Percentiles rank a stretch among this genome's conserved stretches.
These are phyloP conservation scores for Caenorhabditis sp. DNA, from an alignment of 2,888 invertebrate genomes.

Conservation along the genomic window DNA sequence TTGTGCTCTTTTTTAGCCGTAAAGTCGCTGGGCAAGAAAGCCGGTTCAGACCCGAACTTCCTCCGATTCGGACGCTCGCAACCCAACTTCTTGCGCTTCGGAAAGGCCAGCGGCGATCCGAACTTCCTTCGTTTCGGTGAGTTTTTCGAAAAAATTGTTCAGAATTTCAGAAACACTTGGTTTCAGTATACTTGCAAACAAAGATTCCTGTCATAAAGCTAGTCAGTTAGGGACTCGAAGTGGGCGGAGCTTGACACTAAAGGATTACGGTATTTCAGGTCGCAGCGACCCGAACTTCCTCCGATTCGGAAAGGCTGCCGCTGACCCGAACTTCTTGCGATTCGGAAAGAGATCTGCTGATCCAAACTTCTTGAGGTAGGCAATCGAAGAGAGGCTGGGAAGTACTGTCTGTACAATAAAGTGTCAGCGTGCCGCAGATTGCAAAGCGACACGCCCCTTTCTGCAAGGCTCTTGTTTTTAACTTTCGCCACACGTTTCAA, in stretches of 20 bases:
- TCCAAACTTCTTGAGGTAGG: constrained; percentile 79
- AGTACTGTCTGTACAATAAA: no score
- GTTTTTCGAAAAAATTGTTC: constrained; percentile 13
- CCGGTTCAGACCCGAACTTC: constrained; percentile 80
- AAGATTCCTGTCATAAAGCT: constrained; percentile 47
- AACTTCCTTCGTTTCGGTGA: constrained; percentile 80
- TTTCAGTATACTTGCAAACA: constrained; percentile 53
- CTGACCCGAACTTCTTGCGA: constrained; percentile 82
- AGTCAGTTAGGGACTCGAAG: constrained; percentile 46
- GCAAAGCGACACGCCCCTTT: no score
- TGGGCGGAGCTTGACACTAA: background rate
- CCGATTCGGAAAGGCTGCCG: constrained; percentile 78
- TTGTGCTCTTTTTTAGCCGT: constrained; percentile 49
- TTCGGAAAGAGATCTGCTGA: constrained; percentile 78
- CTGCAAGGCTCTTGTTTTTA: no score
- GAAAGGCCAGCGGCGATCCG: constrained; percentile 79
- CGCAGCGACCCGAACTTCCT: constrained; percentile 80
- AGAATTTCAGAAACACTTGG: background rate
- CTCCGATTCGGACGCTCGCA: constrained; percentile 78
- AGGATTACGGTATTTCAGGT: constrained; percentile 51
- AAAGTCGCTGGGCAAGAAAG: constrained; percentile 79
- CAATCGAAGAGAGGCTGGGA: background rate
- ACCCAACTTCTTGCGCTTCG: constrained; percentile 82
- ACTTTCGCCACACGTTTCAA: no score
- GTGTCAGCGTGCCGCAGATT: no score